Evolutionary conservation across 2,113 vertebrate species (phyloP).

Genomic region (Bothrops jararaca): DNA sequence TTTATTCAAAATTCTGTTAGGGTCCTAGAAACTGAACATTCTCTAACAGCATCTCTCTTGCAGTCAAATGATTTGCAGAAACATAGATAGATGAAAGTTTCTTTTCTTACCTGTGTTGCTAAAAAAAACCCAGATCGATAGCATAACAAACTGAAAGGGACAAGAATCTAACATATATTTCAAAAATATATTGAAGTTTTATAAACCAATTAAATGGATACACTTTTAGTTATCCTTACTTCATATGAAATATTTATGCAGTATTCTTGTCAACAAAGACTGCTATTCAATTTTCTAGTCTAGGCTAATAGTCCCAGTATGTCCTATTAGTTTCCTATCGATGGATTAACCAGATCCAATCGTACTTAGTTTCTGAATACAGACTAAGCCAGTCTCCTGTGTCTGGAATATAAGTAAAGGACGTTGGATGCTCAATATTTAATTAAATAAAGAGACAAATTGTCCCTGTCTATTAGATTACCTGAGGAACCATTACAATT

Average conservation of each 20-base stretch:
- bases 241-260: not conserved
- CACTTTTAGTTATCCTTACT: not conserved
- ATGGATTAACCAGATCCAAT: not conserved
- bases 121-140: slow-evolving; percentile 21
- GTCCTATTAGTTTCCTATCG: not conserved
- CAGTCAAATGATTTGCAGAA: not conserved
- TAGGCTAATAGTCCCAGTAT: not conserved
- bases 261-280: not conserved
- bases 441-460: slow-evolving; percentile 29
- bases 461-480: slow-evolving; percentile 10
- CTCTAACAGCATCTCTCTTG: not conserved
- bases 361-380: not conserved
- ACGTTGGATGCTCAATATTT: slow-evolving; percentile 6
- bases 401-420: slow-evolving; percentile 10
- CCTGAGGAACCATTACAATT: not conserved
- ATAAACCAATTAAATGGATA: not conserved
- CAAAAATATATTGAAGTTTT: slow-evolving; percentile 13
- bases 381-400: not conserved
- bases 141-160: not conserved
- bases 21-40: not conserved
- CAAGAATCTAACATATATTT: not conserved
- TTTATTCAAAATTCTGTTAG: not conserved
- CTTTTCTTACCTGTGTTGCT: slow-evolving; percentile 21
- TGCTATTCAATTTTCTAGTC: not conserved
- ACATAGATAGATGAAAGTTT: rapidly evolving